Conservation (phyloP, 92 coral and sea anemone species). For the Actinostola sp. region DNA sequence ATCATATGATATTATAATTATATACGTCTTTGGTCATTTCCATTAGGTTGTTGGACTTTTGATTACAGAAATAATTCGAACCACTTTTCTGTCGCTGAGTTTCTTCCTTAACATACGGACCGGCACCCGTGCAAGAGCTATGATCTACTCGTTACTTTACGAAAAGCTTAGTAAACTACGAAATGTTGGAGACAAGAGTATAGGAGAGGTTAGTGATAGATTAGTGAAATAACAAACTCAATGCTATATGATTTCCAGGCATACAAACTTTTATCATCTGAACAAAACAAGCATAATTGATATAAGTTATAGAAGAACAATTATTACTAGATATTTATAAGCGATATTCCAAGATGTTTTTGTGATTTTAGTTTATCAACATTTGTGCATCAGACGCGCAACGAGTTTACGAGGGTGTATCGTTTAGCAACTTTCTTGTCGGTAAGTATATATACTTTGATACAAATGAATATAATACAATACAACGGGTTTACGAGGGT, state of each 20-base stretch:
- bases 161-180: slow-evolving; percentile 77
- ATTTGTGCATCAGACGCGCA: slow-evolving; percentile 93
- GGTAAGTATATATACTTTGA: slow-evolving; percentile 47
- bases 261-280: too few species aligned
- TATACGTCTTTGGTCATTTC: background rate
- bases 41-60: slow-evolving; percentile 84
- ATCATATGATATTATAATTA: background rate
- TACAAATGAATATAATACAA: background rate
- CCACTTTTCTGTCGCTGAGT: slow-evolving; percentile 70
- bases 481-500: too few species aligned
- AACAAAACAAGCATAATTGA: too few species aligned
- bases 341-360: background rate
- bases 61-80: slow-evolving; percentile 66
- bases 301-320: too few species aligned
- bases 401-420: slow-evolving; percentile 77
- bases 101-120: slow-evolving; percentile 86
- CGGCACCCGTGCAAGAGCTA: slow-evolving; percentile 77
- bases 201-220: slow-evolving; percentile 95
- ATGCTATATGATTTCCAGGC: too few species aligned
- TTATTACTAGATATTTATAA: too few species aligned
- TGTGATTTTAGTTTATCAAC: slow-evolving; percentile 74
- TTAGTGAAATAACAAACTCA: too few species aligned
- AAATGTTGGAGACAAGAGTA: slow-evolving; percentile 92
- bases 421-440: slow-evolving; percentile 66
- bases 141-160: slow-evolving; percentile 81